Evolutionary conservation across 2,888 invertebrate genomes (phyloP).

Genomic region (Coelogynopora nodosa): DNA sequence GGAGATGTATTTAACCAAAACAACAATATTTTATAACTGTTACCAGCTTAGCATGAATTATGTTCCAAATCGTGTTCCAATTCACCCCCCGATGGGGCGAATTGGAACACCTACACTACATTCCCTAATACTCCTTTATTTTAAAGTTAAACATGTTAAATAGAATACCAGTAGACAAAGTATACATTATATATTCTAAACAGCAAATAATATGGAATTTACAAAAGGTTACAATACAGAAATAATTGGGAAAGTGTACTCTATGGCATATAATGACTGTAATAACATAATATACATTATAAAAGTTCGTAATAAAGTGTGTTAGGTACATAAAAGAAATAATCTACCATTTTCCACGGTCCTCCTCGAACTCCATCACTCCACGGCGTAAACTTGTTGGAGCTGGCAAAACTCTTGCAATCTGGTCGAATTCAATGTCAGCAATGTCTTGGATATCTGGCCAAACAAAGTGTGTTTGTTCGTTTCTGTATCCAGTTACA

Average conservation of each 20-base stretch:
- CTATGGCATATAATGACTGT: background rate
- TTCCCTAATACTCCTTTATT: background rate
- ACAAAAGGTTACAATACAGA: background rate
- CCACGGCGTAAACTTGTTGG: background rate
- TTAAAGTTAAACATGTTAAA: background rate
- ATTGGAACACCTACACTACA: background rate
- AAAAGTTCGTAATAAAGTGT: background rate
- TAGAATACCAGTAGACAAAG: background rate
- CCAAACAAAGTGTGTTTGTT: background rate
- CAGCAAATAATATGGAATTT: background rate
- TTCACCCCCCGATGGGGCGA: background rate
- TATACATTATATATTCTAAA: background rate
- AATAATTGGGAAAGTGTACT: background rate
- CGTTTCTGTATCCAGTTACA: background rate
- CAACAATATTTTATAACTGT: constrained; percentile 31
- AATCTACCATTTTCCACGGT: background rate
- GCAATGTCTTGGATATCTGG: background rate
- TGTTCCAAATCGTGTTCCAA: background rate
- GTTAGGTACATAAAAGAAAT: background rate
- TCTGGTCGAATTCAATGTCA: background rate
- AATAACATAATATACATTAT: background rate
- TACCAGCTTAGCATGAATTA: constrained; percentile 1
- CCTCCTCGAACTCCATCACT: background rate
- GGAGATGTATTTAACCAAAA: constrained; percentile 31
- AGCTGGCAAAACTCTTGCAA: background rate